These are phyloP conservation scores for Scylla paramamosain DNA, from an alignment of 1,140 invertebrate species.

Conservation along the genomic window DNA sequence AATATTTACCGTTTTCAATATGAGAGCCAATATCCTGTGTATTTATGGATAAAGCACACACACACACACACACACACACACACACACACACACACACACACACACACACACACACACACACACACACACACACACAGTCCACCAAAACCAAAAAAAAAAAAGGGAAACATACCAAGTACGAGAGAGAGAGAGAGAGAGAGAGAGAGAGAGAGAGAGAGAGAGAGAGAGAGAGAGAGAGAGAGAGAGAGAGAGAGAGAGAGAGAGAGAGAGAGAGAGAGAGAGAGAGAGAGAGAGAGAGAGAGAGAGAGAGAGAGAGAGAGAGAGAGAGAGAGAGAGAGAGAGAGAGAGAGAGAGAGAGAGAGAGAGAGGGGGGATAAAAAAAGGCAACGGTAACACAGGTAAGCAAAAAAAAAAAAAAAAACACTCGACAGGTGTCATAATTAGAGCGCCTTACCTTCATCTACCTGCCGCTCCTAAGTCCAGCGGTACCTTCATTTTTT, in stretches of 20 bases:
- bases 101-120: slow-evolving; percentile 52
- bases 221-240: no score
- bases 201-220: no score
- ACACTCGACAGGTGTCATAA: background rate
- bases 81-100: background rate
- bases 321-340: no score
- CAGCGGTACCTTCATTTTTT: background rate
- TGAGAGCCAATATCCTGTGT: background rate
- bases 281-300: slow-evolving; percentile 23
- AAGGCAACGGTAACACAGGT: background rate
- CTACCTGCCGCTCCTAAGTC: background rate
- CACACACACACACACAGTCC: slow-evolving; percentile 13
- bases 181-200: no score
- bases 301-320: background rate
- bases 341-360: background rate
- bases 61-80: no score
- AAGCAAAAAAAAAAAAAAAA: background rate
- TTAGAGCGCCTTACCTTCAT: background rate
- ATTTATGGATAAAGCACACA: background rate
- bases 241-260: background rate
- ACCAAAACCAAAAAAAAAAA: background rate
- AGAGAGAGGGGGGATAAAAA: background rate
- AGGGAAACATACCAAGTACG: no score
- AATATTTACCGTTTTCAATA: background rate
- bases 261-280: slow-evolving; percentile 6